These are phyloP conservation scores for Acrobasis repandana DNA, from an alignment of 2,888 invertebrate species.

Conservation along the genomic window DNA sequence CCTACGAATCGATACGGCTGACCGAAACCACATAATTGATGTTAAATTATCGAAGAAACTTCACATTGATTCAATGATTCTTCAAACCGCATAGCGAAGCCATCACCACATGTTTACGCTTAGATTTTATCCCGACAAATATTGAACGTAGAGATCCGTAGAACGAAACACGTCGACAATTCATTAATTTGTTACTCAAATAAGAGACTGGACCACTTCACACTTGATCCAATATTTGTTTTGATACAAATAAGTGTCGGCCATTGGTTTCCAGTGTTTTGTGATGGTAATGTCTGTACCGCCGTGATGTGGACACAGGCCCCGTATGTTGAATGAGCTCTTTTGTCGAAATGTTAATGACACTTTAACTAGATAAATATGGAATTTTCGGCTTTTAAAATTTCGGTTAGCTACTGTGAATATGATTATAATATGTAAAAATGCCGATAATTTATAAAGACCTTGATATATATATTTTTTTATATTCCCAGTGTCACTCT, in stretches of 20 bases:
- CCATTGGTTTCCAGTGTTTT: conserved; percentile 69
- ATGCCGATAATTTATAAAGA: too few species aligned
- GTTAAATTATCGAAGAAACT: conserved; percentile 20
- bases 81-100: conserved; percentile 6
- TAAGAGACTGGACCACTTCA: conserved; percentile 69
- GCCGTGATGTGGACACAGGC: conserved; percentile 64
- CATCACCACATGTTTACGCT: conserved; percentile 14
- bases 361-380: conserved; percentile 39
- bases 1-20: conserved; percentile 52
- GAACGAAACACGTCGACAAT: conserved; percentile 66
- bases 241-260: conserved; percentile 75
- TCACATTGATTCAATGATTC: conserved; percentile 19
- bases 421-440: too few species aligned
- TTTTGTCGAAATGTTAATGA: conserved; percentile 47
- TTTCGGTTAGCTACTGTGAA: conserved; percentile 1
- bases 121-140: conserved; percentile 36
- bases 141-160: conserved; percentile 48
- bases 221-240: conserved; percentile 81
- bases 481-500: too few species aligned
- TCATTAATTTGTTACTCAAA: conserved; percentile 76
- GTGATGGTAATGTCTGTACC: conserved; percentile 74
- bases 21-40: conserved; percentile 32
- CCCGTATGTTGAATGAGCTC: conserved; percentile 44
- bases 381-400: conserved; percentile 38
- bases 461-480: too few species aligned